Evolutionary conservation across 2,888 invertebrate species (phyloP).

Genomic region (Aphodius granarius): DNA sequence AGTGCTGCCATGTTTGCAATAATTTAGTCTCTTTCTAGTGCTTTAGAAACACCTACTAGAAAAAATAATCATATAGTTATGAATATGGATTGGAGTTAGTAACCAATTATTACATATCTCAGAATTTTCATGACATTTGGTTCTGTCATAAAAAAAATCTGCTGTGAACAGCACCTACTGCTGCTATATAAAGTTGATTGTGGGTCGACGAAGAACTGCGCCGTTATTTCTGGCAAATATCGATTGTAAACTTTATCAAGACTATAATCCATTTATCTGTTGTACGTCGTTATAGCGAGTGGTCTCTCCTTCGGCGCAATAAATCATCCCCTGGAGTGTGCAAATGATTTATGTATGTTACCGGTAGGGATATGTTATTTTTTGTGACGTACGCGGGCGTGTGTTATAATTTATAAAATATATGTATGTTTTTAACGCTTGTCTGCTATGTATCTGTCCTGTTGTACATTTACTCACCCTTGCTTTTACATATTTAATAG

Average conservation of each 20-base stretch:
- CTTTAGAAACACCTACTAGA: too few species aligned
- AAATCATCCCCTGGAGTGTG: slow-evolving; percentile 9
- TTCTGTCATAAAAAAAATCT: too few species aligned
- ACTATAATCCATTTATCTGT: slow-evolving; percentile 15
- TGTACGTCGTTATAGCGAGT: slow-evolving; percentile 8
- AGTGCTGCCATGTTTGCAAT: too few species aligned
- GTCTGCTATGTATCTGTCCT: neutral
- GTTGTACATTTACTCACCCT: too few species aligned
- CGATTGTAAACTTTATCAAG: slow-evolving; percentile 12
- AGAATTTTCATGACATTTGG: too few species aligned
- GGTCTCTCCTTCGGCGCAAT: neutral
- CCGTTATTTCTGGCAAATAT: neutral
- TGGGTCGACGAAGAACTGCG: neutral
- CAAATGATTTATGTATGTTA: slow-evolving; percentile 7
- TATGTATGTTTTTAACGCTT: neutral
- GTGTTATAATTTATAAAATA: slow-evolving; percentile 1
- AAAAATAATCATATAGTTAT: too few species aligned
- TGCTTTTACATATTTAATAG: too few species aligned
- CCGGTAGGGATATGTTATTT: neutral
- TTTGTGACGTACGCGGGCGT: neutral
- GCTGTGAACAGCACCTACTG: too few species aligned
- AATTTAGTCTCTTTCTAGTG: too few species aligned
- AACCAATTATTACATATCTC: too few species aligned
- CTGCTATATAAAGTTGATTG: neutral
- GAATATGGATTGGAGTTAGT: too few species aligned